Evolutionary conservation across 1,140 invertebrate species (phyloP).

Genomic region (Reticulitermes speratus): DNA sequence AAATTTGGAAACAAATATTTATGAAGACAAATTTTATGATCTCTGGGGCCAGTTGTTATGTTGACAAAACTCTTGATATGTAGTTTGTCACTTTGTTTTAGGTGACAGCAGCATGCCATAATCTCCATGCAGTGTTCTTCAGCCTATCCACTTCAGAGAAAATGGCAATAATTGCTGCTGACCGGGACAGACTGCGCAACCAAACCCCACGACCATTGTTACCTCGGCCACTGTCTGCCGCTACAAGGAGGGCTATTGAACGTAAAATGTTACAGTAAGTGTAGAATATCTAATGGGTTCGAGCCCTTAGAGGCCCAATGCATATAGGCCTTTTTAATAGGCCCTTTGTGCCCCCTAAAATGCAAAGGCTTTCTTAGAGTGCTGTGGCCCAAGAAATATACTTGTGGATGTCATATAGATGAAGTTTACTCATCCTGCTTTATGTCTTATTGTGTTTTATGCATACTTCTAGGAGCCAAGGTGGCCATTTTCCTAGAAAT

Average conservation of each 20-base stretch:
- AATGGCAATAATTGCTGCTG: constrained; percentile 57
- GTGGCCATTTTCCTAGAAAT: neutral
- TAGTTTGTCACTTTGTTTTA: constrained; percentile 39
- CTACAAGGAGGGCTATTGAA: neutral
- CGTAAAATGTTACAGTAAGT: constrained; percentile 20
- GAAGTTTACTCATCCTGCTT: neutral
- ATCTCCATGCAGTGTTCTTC: constrained; percentile 62
- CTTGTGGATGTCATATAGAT: neutral
- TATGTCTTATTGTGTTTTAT: neutral
- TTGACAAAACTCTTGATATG: too few species aligned
- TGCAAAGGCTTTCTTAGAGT: too few species aligned
- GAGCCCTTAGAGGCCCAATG: too few species aligned
- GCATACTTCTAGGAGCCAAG: neutral
- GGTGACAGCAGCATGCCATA: constrained; percentile 62
- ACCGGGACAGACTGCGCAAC: constrained; percentile 41
- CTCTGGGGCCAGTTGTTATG: too few species aligned
- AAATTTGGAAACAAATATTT: too few species aligned
- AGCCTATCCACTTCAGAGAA: constrained; percentile 51
- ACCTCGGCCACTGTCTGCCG: neutral
- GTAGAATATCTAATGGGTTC: neutral
- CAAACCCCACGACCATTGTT: neutral
- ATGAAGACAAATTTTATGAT: too few species aligned
- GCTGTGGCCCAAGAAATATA: too few species aligned
- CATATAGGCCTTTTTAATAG: too few species aligned
- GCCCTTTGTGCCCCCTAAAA: too few species aligned